Conservation (phyloP, 1,140 invertebrate genomes). For the Microplitis demolitor region DNA sequence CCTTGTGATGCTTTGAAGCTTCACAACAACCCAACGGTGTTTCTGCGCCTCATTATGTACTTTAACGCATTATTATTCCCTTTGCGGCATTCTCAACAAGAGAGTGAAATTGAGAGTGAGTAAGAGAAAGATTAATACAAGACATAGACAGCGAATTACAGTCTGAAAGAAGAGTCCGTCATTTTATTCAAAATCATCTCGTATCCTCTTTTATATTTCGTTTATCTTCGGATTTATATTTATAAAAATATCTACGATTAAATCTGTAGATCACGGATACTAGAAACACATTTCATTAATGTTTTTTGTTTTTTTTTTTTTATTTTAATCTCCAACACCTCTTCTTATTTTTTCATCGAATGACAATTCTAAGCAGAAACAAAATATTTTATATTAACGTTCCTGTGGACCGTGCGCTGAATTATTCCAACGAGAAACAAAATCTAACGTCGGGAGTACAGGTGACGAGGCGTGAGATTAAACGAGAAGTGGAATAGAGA, state of each 20-base stretch:
- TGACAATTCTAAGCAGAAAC: not conserved
- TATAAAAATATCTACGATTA: not conserved
- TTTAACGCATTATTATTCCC: conserved; percentile 50
- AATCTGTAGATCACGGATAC: not conserved
- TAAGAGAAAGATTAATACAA: not conserved
- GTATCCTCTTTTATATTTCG: too few relatives aligned
- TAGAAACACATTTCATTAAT: not conserved
- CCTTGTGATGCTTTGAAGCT: conserved; percentile 27
- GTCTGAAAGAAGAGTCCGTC: conserved; percentile 34
- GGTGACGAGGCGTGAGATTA: conserved; percentile 25
- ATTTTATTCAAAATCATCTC: conserved; percentile 18
- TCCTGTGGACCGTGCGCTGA: not conserved
- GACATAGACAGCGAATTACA: conserved; percentile 2
- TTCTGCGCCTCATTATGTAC: conserved; percentile 51
- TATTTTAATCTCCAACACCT: conserved; percentile 1
- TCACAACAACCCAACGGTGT: conserved; percentile 34
- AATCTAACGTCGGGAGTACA: not conserved
- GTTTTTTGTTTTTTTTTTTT: not conserved
- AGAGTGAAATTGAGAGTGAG: not conserved
- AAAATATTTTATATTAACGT: conserved; percentile 2
- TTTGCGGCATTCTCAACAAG: conserved; percentile 34
- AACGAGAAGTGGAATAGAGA: conserved; percentile 19
- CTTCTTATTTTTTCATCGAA: not conserved
- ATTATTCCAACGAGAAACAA: not conserved
- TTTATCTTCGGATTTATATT: not conserved